Conservation (phyloP, 1,140 invertebrate genomes). For the Pseudoatta argentina region DNA sequence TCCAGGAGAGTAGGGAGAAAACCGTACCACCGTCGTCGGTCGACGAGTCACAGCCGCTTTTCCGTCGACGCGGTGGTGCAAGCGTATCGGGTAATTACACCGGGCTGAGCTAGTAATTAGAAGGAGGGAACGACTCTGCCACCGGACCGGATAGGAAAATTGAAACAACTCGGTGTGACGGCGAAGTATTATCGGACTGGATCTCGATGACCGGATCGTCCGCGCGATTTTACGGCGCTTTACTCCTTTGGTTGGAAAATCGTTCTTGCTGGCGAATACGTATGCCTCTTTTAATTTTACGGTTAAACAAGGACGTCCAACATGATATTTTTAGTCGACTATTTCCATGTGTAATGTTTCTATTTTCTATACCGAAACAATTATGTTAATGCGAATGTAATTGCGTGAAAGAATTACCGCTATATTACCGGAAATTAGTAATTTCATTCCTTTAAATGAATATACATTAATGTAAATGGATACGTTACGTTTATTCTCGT, state of each 20-base stretch:
- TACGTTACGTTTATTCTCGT: conserved; percentile 13
- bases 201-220: conserved; percentile 56
- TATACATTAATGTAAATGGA: conserved; percentile 35
- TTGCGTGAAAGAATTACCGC: conserved; percentile 20
- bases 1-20: conserved; percentile 37
- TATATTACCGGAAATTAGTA: not conserved
- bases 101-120: conserved; percentile 59
- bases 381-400: conserved; percentile 3
- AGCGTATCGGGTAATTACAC: conserved; percentile 53
- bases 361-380: conserved; percentile 7
- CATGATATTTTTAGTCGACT: not conserved
- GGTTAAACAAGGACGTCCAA: conserved; percentile 25
- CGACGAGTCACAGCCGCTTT: conserved; percentile 30
- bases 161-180: conserved; percentile 62
- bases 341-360: not conserved
- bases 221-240: conserved; percentile 67
- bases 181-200: not conserved
- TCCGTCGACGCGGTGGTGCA: not conserved
- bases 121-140: conserved; percentile 48
- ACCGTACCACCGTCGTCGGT: not conserved
- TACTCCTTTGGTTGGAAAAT: conserved; percentile 29
- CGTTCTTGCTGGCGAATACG: conserved; percentile 8
- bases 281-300: conserved; percentile 54
- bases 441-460: conserved; percentile 37
- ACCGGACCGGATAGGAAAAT: conserved; percentile 51